Base-by-base conservation (phyloP, 2,888 invertebrate genomes). In the Phengaris alcon region DNA sequence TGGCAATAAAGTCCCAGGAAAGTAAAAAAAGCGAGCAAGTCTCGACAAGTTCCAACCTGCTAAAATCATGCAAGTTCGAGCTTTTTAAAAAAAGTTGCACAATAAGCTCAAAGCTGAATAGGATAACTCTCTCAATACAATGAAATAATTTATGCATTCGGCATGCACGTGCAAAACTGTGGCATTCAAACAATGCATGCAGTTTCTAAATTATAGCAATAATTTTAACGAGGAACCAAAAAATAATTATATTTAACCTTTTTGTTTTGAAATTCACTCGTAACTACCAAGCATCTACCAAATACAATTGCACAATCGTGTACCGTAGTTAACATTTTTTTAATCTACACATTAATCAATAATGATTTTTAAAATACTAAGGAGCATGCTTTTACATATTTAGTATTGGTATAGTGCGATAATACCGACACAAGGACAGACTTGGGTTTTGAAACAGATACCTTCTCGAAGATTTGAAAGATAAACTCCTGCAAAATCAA, bases 41-140 rank as follows among this genome's bases (percentile, higher is more conserved):
- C 57, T 51, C 72, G 80, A 87, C 91, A 87, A 81, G 90, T 89
- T 82, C 8, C 84, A 88, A 90, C 91, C 88, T 91, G 91, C 88
- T 81, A 74, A 80, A 77, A 82, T 82, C 80, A 79, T 77, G 77
- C 48, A 12, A 46, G 54, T 68, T 64, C 7, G 46, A 51, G 52
- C 15, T 70, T 51, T 44, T n/a, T 51, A 35, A 12, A 44, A 68
- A 68, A 72, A 72, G 22, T 72, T 72, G 54, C 72, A 72, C 72
- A 72, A 72, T 72, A 35, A 72, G 22, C 72, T 52, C 52, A 51
- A 51, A 70, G 77, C 80, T 80, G 79, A 75, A 76, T 51, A 72
- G 51, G 52, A 52, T 35, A 64, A 48, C 59, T 59, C 44, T 68
- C 35, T 13, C 68, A 12, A 35, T 54, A 72, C 72, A 70, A 70